A percentile compares a stretch with the other conserved stretches of the same genome.
Evolutionary conservation across 1,140 invertebrate species (phyloP).

Genomic region (Drosophila micromelanica): DNA sequence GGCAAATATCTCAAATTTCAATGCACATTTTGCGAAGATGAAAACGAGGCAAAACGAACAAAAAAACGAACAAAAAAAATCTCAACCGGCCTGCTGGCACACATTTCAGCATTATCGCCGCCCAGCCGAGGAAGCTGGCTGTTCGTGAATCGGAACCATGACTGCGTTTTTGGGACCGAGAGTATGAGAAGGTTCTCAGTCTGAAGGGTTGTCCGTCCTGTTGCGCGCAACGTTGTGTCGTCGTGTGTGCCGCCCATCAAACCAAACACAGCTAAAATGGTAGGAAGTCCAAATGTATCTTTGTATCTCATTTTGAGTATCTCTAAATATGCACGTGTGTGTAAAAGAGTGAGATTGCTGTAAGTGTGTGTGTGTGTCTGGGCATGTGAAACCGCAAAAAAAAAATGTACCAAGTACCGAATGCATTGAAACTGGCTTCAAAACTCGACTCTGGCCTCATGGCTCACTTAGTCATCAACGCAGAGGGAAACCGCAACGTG

Average conservation of each 20-base stretch:
- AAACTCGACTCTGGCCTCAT: constrained; percentile 37
- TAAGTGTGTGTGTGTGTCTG: constrained; percentile 21
- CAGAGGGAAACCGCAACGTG: constrained; percentile 80
- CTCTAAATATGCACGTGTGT: constrained; percentile 74
- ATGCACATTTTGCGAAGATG: constrained; percentile 55
- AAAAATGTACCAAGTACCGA: constrained; percentile 70
- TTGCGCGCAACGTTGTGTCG: constrained; percentile 19
- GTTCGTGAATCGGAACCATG: constrained; percentile 30
- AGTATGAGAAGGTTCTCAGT: constrained; percentile 24
- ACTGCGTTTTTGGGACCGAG: constrained; percentile 18
- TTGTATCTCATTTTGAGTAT: constrained; percentile 82
- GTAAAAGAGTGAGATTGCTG: constrained; percentile 13
- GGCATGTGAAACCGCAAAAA: constrained; percentile 66
- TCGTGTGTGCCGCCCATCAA: constrained; percentile 78
- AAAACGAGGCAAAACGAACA: constrained; percentile 18
- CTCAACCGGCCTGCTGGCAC: constrained; percentile 67
- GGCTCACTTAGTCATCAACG: constrained; percentile 75
- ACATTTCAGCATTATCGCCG: constrained; percentile 50
- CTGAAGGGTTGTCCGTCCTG: constrained; percentile 44
- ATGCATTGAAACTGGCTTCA: constrained; percentile 63
- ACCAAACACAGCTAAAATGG: constrained; percentile 70
- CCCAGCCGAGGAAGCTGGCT: constrained; percentile 51
- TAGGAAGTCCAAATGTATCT: constrained; percentile 83
- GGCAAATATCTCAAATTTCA: constrained; percentile 81
- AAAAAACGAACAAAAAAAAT: constrained; percentile 21